Base-by-base conservation (phyloP, 2,797 vertebrate species). In the Garrulus glandarius region DNA sequence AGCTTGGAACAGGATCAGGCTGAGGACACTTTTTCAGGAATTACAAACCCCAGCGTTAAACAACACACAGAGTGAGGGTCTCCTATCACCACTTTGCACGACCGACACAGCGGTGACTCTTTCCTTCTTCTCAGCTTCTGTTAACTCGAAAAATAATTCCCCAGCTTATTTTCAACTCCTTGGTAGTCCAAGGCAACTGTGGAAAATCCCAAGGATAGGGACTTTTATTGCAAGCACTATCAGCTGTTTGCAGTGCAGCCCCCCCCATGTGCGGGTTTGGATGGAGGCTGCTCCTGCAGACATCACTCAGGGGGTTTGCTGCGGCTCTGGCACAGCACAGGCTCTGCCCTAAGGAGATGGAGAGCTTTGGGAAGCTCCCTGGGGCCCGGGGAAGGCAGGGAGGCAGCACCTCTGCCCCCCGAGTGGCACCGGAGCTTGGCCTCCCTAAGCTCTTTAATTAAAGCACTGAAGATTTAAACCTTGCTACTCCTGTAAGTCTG, bases 101-200 rank as follows among this genome's bases (percentile, higher is more conserved):
- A 29, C 1, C 5, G 2, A 9, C 22, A 0, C 27, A 23, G 5
- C 30, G 0, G 0, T 0, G 0, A 20, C 74, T 37, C 44, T 3
- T 8, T 4, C 78, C 71, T 47, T 24, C 60, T 21, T 8, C 84
- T 43, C 52, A 50, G 32, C 57, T 34, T 49, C 84, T 63, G 12
- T 1, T 8, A 26, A 20, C 70, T 52, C 43, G 0, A n/a, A 20
- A 70, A 63, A 41, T 5, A 8, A 82, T 29, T 36, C 69, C 77
- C 67, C 17, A 61, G 36, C 43, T 82, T 8, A 34, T 50, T 71
- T 81, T 10, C 41, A n/a, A 0, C 49, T 32, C 27, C 57, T 16
- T 11, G 8, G 8, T 2, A 10, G n/a, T 21, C 47, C 60, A 70
- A 43, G 50, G 72, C 19, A 36, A 14, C 60, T 6, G 47, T 26